A percentile compares a stretch with the other conserved stretches of the same genome.
Conservation (phyloP, 2,113 vertebrate species). For the Dasyornis broadbenti region DNA sequence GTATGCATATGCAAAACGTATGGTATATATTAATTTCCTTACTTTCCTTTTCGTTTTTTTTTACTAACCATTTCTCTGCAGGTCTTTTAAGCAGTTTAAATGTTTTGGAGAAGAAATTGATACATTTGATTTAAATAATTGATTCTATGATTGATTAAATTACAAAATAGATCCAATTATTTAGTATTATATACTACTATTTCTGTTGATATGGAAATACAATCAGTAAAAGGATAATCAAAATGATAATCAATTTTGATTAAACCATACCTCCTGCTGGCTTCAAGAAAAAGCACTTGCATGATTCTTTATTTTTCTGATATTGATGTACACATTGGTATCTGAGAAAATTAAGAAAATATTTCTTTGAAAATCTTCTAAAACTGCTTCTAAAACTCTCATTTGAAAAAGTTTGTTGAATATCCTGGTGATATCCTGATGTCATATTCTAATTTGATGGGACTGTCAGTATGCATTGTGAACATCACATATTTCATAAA, state of each 20-base stretch:
- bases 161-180: neutral
- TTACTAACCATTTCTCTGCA: neutral
- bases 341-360: neutral
- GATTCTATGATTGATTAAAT: neutral
- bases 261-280: neutral
- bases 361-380: neutral
- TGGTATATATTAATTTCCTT: neutral
- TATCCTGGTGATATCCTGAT: neutral
- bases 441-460: neutral
- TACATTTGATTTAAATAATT: neutral
- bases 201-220: neutral
- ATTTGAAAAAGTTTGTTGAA: neutral
- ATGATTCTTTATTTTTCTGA: neutral
- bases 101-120: neutral
- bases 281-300: neutral
- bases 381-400: neutral
- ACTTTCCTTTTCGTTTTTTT: neutral
- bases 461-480: neutral
- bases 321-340: neutral
- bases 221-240: neutral
- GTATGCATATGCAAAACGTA: too few relatives aligned
- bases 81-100: neutral
- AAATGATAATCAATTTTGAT: neutral
- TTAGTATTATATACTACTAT: neutral
- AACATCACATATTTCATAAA: neutral